Evolutionary conservation across 1,140 invertebrate genomes (phyloP), one percentile per base, ranked within the genome.

Genomic region (Drosophila sp.): DNA sequence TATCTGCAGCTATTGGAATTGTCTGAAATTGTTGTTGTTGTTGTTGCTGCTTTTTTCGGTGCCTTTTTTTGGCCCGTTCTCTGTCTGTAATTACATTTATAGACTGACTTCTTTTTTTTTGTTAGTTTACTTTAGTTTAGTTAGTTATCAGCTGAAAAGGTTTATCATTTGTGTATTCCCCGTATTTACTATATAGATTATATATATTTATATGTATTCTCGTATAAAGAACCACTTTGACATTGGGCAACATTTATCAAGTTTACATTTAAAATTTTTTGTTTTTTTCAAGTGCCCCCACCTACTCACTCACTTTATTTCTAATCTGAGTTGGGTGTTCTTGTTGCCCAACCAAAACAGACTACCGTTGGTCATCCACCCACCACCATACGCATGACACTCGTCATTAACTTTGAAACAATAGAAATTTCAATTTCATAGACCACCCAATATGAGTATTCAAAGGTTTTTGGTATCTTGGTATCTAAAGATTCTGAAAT

Each of bases 1-100:
- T 50, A 50, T 50, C 44, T 50, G 44, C 44, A 27, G 44, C 44
- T 50, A 50, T 50, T 50, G 23, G 44, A 50, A 50, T 50, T 50
- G 44, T 50, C 44, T 50, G 44, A 50, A 23, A 50, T 50, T 50
- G 25, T 50, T 50, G 23, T 25, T 50, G 3, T 50, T 38, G 8
- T 11, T 38, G 35, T 38, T 38, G 35, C 1, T 38, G 4, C 10
- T 38, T 38, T 23, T 50, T 50, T 27, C 7, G 7, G 6, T n/a
- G 44, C n/a, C 44, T 47, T 47, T 47, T 47, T 47, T 50, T 50
- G 44, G 23, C 44, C 44, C 44, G 25, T 10, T 50, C 35, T 3
- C 17, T 23, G 41, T 7, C 41, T n/a, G 23, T 50, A 50, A 50
- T 50, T 25, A 50, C 25, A 50, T 50, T 50, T 27, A 50, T 50